Percentiles rank a stretch among this genome's conserved stretches.
Evolutionary conservation across 2,888 invertebrate genomes (phyloP).

Genomic region (Dendrolimus houi): DNA sequence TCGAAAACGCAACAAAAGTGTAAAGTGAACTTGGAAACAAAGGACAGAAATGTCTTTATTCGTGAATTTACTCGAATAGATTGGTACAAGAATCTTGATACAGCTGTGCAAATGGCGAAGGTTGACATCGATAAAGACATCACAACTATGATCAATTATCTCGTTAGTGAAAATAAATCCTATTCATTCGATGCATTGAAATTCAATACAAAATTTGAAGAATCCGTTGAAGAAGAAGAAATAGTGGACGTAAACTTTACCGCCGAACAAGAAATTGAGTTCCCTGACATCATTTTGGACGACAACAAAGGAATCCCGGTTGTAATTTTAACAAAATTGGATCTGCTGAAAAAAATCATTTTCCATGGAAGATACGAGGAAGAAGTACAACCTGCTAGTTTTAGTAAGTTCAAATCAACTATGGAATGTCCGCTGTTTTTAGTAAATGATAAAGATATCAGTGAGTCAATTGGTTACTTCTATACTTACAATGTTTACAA

Average conservation of each 20-base stretch:
- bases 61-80: conserved; percentile 17
- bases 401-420: conserved; percentile 25
- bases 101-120: conserved; percentile 9
- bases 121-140: conserved; percentile 30
- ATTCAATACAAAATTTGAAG: conserved; percentile 19
- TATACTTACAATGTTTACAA: conserved; percentile 37
- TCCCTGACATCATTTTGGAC: conserved; percentile 35
- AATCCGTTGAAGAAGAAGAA: conserved; percentile 18
- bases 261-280: conserved; percentile 31
- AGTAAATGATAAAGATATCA: conserved; percentile 25
- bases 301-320: conserved; percentile 39
- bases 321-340: conserved; percentile 23
- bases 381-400: conserved; percentile 20
- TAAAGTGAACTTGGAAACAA: conserved; percentile 15
- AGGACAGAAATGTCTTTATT: conserved; percentile 20
- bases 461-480: conserved; percentile 35
- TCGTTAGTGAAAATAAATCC: conserved; percentile 29
- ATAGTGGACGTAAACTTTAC: conserved; percentile 24
- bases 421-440: conserved; percentile 36
- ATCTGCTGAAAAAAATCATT: conserved; percentile 30
- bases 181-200: conserved; percentile 32
- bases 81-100: conserved; percentile 22
- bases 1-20: conserved; percentile 1
- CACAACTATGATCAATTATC: conserved; percentile 35
- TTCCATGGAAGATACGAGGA: conserved; percentile 15